Evolutionary conservation across 1,140 invertebrate species (phyloP), one percentile per base, ranked within the genome.

Genomic region (Drosophila elegans): DNA sequence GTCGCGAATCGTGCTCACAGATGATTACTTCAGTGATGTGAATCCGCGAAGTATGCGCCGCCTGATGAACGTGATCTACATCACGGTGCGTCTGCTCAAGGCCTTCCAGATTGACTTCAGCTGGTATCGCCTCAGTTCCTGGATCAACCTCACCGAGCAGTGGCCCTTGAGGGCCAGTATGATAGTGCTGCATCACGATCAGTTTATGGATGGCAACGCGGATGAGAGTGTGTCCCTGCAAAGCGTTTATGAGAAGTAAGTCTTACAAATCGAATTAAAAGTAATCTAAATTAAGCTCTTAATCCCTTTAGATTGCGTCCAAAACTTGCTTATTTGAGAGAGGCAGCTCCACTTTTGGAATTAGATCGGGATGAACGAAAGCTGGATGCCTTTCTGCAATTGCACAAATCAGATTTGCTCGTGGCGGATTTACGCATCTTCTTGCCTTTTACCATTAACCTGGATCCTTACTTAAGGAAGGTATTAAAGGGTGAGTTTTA

Each of bases 21-120:
- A 98, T 91, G 98, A 99, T 93, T 98, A 98, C 93, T 98, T 99
- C 84, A 98, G 97, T 83, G 99, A 99, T 93, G 97, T 99, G 32
- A 99, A 99, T 94, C 98, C 98, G 0, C 94, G 98, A 42, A 99
- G 97, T 82, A 98, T 99, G 97, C 94, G 98, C 56, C 94, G 98
- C 55, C 94, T 99, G 7, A 98, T 99, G 97, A 99, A 99, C 93
- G 98, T 99, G 71, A 96, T 99, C 45, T 98, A 99, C 85, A 96
- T 99, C 16, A 99, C 98, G 67, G 98, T 98, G 59, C 96, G 98
- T 45, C 94, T 99, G 64, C 93, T 99, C 68, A 98, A 99, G 94
- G 97, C 98, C 82, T 99, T 99, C 94, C 98, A 99, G 93, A 98
- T 99, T 72, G 98, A 99, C 91, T 99, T 99, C 93, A 99, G 98